Evolutionary conservation across 2,113 vertebrate genomes (phyloP), one percentile per base, ranked within the genome.

Genomic region (Notechis scutatus): DNA sequence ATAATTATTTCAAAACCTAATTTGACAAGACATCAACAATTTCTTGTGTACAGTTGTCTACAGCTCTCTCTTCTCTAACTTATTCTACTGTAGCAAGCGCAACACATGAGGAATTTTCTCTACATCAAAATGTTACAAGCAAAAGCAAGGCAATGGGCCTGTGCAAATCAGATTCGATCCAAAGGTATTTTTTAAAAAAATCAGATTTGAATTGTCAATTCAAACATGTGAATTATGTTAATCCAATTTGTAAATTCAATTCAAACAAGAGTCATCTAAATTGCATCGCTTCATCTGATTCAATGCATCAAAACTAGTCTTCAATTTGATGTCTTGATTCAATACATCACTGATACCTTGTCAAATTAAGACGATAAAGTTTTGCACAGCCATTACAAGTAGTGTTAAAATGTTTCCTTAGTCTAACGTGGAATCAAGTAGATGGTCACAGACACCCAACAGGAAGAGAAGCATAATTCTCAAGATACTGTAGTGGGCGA

Each of bases 331-430:
- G 69, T 39, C 69, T 81, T 39, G 34, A 39, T 81, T 81, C 69
- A 81, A 81, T 81, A 81, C 34, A 42, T 81, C 18, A 81, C 34
- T 81, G 74, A 81, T 42, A 81, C 18, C 18, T 81, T 81, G 34
- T 81, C 34, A 81, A 81, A 81, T 81, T 81, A 81, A 81, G 34
- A 81, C 74, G 4, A 9, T 81, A 21, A 81, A 42, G 18, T 42
- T 39, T 81, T 81, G 34, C 74, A 81, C 34, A 23, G 74, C 7
- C 74, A 9, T 42, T 21, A 42, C 74, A 81, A 81, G 34, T 20
- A 81, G 34, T 42, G 8, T 42, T 81, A 93, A 95, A 95, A 95
- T 47, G 90, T 94, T 86, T 0, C 69, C 92, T 61, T 89, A 94
- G 86, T 95, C 92, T 34, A 92, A 4, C 20, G 87, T 56, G 88